Evolutionary conservation across 2,113 vertebrate species (phyloP).

Genomic region (Prietella phreatophila): DNA sequence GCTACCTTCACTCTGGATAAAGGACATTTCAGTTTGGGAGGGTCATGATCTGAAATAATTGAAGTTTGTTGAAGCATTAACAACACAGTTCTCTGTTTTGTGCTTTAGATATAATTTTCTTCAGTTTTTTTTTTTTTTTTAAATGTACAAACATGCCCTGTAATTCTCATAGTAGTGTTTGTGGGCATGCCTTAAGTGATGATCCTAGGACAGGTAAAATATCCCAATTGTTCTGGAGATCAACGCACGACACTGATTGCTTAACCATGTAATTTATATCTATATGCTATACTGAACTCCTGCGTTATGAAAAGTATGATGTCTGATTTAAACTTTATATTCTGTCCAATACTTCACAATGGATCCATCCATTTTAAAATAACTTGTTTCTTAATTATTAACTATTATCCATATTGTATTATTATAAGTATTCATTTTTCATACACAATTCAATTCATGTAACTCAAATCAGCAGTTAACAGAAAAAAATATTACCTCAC

Average conservation of each 20-base stretch:
- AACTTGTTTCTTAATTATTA: not conserved
- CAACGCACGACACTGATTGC: not conserved
- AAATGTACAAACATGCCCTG: not conserved
- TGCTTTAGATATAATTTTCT: not conserved
- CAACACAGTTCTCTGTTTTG: not conserved
- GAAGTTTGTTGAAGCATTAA: slow-evolving; percentile 24
- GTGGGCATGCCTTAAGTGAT: not conserved
- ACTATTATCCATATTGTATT: not conserved
- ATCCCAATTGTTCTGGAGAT: not conserved
- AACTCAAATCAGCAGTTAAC: not conserved
- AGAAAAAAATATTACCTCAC: not conserved
- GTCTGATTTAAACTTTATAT: not conserved
- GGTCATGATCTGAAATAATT: slow-evolving; percentile 81
- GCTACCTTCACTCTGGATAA: slow-evolving; percentile 84
- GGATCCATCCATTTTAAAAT: not conserved
- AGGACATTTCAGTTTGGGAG: slow-evolving; percentile 91
- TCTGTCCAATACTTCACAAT: not conserved
- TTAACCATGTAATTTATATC: not conserved
- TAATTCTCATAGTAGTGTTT: not conserved
- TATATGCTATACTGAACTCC: not conserved
- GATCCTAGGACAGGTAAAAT: not conserved
- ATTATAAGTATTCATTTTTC: not conserved
- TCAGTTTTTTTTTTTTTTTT: too few relatives aligned
- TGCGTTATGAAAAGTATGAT: not conserved
- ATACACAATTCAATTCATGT: not conserved